These are phyloP conservation scores for Dendroctonus valens DNA, from an alignment of 1,140 invertebrate genomes.

Conservation along the genomic window DNA sequence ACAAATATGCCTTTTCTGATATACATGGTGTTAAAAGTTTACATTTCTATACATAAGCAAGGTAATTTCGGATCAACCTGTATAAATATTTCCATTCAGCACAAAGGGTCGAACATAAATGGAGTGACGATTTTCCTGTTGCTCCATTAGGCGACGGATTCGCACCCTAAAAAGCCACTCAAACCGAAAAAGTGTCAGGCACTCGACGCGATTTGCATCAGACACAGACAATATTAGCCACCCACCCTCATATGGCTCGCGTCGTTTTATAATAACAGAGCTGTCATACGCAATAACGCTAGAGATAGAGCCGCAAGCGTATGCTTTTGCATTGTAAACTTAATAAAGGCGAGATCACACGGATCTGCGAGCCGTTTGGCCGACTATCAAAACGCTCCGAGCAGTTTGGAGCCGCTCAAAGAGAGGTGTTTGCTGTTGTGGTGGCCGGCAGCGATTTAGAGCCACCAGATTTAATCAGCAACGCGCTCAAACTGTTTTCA, in stretches of 20 bases:
- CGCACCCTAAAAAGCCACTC: too few relatives aligned
- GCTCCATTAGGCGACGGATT: too few relatives aligned
- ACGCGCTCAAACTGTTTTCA: too few relatives aligned
- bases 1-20: too few relatives aligned
- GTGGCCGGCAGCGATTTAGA: too few relatives aligned
- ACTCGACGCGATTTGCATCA: constrained; percentile 19
- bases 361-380: constrained; percentile 4
- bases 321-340: constrained; percentile 48
- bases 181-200: constrained; percentile 7
- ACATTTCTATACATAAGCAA: too few relatives aligned
- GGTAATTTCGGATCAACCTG: too few relatives aligned
- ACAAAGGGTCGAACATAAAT: too few relatives aligned
- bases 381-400: constrained; percentile 6
- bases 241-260: constrained; percentile 9
- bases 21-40: too few relatives aligned
- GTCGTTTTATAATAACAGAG: constrained; percentile 35
- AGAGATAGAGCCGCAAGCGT: constrained; percentile 41
- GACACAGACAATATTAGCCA: constrained; percentile 23
- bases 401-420: constrained; percentile 7
- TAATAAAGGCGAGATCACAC: constrained; percentile 43
- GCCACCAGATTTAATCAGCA: too few relatives aligned
- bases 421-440: constrained; percentile 11
- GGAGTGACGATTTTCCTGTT: too few relatives aligned
- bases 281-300: constrained; percentile 42
- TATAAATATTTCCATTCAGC: too few relatives aligned